Percentiles rank a stretch among this genome's conserved stretches.
These are phyloP conservation scores for Arctopsyche grandis DNA, from an alignment of 1,140 invertebrate species.

Conservation along the genomic window DNA sequence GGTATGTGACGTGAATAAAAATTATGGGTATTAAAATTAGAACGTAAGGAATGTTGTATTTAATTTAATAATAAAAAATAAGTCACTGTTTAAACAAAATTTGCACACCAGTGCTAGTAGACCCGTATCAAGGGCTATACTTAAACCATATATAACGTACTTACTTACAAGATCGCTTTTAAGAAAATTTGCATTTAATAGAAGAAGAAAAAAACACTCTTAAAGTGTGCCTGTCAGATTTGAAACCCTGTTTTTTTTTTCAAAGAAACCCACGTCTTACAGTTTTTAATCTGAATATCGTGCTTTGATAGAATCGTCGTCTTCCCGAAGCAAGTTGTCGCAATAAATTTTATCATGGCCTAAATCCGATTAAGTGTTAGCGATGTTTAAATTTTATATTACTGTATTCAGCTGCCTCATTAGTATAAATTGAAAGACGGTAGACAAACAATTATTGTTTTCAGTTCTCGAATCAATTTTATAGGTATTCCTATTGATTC, in stretches of 20 bases:
- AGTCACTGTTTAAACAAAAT: too few species aligned
- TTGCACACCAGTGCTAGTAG: too few species aligned
- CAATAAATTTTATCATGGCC: not conserved
- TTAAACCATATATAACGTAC: not conserved
- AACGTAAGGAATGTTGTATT: constrained; percentile 3
- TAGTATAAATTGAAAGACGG: too few species aligned
- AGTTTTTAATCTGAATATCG: not conserved
- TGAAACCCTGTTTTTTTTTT: too few species aligned
- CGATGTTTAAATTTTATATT: not conserved
- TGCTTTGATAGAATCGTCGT: constrained; percentile 20
- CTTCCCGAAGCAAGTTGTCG: not conserved
- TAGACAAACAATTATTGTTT: too few species aligned
- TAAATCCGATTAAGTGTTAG: not conserved
- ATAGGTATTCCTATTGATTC: too few species aligned
- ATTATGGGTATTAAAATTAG: not conserved
- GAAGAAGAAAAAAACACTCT: too few species aligned
- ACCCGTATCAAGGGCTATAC: not conserved
- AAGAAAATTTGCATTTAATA: too few species aligned
- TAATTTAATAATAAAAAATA: not conserved
- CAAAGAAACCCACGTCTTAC: too few species aligned
- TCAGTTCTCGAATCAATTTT: too few species aligned
- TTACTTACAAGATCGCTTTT: not conserved
- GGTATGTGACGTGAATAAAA: constrained; percentile 5
- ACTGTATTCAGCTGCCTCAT: not conserved
- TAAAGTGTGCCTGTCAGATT: too few species aligned